Evolutionary conservation across 2,888 invertebrate species (phyloP).

Genomic region (Lepidocyrtoides sp.): DNA sequence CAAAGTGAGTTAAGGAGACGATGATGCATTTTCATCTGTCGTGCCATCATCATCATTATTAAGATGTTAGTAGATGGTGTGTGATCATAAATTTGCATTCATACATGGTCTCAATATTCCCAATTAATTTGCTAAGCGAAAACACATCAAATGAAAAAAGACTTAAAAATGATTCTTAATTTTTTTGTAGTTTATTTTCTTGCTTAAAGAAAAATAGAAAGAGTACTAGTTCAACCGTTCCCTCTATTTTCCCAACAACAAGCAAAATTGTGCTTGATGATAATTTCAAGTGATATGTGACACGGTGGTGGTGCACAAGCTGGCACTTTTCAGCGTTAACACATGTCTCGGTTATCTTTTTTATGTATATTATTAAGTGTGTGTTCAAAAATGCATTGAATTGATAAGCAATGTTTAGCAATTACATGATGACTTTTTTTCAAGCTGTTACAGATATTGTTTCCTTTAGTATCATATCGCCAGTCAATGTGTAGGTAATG

Average conservation of each 20-base stretch:
- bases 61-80: no score
- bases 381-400: conserved; percentile 33
- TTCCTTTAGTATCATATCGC: conserved; percentile 13
- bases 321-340: background rate
- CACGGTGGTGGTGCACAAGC: background rate
- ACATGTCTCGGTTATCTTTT: background rate
- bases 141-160: background rate
- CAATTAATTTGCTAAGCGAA: no score
- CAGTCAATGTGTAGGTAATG: background rate
- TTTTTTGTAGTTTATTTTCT: background rate
- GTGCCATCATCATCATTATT: background rate
- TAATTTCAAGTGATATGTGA: conserved; percentile 25
- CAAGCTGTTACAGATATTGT: background rate
- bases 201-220: background rate
- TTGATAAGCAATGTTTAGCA: conserved; percentile 17
- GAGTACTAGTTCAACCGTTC: no score
- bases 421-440: conserved; percentile 18
- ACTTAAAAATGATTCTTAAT: background rate
- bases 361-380: no score
- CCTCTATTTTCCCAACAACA: no score
- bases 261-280: no score
- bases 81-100: background rate
- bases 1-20: background rate
- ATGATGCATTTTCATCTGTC: conserved; percentile 1
- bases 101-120: background rate